Evolutionary conservation across 1,140 invertebrate species (phyloP).

Genomic region (Bombus sylvicola): DNA sequence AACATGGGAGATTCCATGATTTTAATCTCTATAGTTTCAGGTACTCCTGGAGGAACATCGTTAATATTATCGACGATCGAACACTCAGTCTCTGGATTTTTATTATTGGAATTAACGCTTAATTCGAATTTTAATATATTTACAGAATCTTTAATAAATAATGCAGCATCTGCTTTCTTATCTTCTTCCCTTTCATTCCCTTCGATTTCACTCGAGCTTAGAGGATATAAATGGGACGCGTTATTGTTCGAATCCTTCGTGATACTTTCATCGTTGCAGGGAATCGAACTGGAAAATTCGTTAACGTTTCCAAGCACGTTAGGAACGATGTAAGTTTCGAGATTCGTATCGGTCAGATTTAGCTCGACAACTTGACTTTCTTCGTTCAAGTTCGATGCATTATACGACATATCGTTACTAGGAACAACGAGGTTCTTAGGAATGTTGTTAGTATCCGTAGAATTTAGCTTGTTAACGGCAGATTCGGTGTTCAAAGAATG

Average conservation of each 20-base stretch:
- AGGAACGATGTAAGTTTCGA: background rate
- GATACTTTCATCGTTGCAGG: constrained; percentile 2
- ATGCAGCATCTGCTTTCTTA: too few relatives aligned
- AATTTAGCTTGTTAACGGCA: constrained; percentile 40
- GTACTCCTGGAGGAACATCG: constrained; percentile 14
- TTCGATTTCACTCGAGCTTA: too few relatives aligned
- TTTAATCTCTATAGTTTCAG: constrained; percentile 74
- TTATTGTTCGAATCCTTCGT: constrained; percentile 5
- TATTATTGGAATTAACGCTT: background rate
- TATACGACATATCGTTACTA: constrained; percentile 34
- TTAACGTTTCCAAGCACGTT: background rate
- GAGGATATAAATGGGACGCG: background rate
- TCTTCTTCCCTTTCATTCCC: background rate
- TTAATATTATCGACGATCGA: too few relatives aligned
- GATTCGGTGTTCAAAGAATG: constrained; percentile 27
- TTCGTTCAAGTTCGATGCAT: background rate
- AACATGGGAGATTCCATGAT: constrained; percentile 71
- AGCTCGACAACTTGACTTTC: background rate
- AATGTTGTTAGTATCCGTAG: constrained; percentile 14
- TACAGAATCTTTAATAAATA: too few relatives aligned
- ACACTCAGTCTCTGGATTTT: background rate
- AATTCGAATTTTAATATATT: background rate
- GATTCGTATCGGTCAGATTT: background rate
- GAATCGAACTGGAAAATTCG: background rate
- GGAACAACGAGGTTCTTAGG: background rate